These are phyloP conservation scores for Lates japonicus DNA, from an alignment of 2,797 vertebrate genomes.

Conservation along the genomic window DNA sequence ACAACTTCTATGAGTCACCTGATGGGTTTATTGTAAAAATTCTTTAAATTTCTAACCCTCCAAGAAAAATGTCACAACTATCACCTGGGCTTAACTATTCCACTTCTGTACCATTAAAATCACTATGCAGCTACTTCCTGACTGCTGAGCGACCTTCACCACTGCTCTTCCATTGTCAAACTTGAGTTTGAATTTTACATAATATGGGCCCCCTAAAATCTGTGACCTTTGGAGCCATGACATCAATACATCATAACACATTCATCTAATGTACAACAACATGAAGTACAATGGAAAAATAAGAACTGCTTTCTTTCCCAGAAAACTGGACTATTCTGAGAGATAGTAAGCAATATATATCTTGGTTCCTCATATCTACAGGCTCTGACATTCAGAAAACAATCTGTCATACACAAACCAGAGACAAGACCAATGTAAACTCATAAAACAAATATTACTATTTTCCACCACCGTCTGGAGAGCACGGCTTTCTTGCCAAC, in stretches of 20 bases:
- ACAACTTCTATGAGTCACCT: slow-evolving; percentile 2
- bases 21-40: not conserved
- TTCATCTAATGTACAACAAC: slow-evolving; percentile 24
- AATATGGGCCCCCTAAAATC: slow-evolving; percentile 2
- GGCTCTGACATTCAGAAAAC: slow-evolving; percentile 43
- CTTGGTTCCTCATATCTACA: slow-evolving; percentile 20
- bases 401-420: slow-evolving; percentile 48
- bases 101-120: not conserved
- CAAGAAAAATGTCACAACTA: not conserved
- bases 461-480: slow-evolving; percentile 29
- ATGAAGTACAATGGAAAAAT: slow-evolving; percentile 16
- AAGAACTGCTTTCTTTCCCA: slow-evolving; percentile 17
- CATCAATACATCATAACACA: not conserved
- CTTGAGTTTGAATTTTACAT: slow-evolving; percentile 4
- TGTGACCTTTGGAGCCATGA: slow-evolving; percentile 13
- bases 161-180: not conserved
- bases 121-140: not conserved
- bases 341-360: slow-evolving; percentile 42
- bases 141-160: not conserved
- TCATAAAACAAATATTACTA: slow-evolving; percentile 61
- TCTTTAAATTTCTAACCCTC: not conserved
- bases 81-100: not conserved
- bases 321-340: slow-evolving; percentile 30
- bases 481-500: slow-evolving; percentile 42
- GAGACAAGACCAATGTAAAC: slow-evolving; percentile 45